Evolutionary conservation across 2,113 vertebrate genomes (phyloP).

Genomic region (Loxodonta africana): DNA sequence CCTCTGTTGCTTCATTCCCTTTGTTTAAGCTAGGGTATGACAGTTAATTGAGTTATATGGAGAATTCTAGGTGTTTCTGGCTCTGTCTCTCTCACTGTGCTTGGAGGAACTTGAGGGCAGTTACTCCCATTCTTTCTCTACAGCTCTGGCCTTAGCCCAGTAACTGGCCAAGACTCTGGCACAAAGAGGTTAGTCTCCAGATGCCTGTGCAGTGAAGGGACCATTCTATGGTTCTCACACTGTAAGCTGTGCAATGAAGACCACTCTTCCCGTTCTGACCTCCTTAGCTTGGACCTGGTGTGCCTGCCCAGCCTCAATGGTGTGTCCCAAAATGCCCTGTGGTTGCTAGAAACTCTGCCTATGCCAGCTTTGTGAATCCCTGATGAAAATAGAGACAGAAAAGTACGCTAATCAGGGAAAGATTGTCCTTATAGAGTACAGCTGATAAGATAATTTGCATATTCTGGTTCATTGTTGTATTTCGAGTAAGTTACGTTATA

Average conservation of each 20-base stretch:
- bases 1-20: neutral
- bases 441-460: constrained; percentile 84
- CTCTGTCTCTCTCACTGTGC: neutral
- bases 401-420: constrained; percentile 82
- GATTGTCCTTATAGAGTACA: constrained; percentile 82
- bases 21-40: neutral
- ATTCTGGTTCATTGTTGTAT: constrained; percentile 84
- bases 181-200: neutral
- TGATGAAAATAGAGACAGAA: constrained; percentile 80
- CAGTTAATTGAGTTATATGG: neutral
- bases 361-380: constrained; percentile 79
- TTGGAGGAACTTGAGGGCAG: neutral
- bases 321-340: constrained; percentile 72
- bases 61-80: constrained; percentile 33
- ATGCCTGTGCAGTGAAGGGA: neutral
- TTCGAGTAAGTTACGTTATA: constrained; percentile 78
- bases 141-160: neutral
- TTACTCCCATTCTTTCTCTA: neutral
- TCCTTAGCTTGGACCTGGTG: neutral
- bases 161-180: neutral
- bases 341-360: constrained; percentile 73
- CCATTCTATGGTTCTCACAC: neutral
- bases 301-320: neutral
- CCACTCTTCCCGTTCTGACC: neutral
- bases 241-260: neutral